phyloP scores from a whole-genome alignment of 2,797 vertebrate genomes.

The Vultur gryphus region DNA sequence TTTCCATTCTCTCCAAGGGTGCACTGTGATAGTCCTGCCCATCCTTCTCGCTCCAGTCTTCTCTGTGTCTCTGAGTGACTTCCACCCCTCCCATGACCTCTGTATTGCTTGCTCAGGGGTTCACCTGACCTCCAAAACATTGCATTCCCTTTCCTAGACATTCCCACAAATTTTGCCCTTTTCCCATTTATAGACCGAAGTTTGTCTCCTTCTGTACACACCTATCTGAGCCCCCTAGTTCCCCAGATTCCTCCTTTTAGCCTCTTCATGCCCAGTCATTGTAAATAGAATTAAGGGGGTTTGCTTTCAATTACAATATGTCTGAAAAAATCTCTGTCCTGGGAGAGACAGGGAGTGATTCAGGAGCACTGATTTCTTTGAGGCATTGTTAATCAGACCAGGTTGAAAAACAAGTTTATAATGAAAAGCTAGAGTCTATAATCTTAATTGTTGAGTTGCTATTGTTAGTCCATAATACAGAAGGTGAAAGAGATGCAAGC shows the following conservation, averaged over 20 bases:
- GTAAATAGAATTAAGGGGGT: background rate
- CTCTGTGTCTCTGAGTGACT: background rate
- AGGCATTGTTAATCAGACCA: background rate
- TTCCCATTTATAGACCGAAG: background rate
- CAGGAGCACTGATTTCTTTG: background rate
- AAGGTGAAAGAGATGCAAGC: background rate
- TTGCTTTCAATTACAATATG: background rate
- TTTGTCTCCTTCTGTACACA: background rate
- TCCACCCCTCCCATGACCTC: background rate
- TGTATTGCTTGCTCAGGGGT: rapidly evolving
- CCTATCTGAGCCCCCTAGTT: background rate
- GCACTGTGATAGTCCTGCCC: background rate
- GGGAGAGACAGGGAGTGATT: background rate
- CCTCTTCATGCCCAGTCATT: background rate
- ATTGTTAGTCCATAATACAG: background rate
- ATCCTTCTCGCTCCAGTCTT: background rate
- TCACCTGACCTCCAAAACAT: background rate
- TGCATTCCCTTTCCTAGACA: background rate
- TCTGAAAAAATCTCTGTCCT: background rate
- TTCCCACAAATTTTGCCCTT: background rate
- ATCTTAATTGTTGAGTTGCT: background rate
- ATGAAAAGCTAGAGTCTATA: background rate
- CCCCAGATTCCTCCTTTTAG: background rate
- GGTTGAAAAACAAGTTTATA: background rate
- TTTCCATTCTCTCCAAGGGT: background rate